A percentile compares a stretch with the other conserved stretches of the same genome.
Conservation (phyloP, 1,140 invertebrate species). For the Drosophila santomea region DNA sequence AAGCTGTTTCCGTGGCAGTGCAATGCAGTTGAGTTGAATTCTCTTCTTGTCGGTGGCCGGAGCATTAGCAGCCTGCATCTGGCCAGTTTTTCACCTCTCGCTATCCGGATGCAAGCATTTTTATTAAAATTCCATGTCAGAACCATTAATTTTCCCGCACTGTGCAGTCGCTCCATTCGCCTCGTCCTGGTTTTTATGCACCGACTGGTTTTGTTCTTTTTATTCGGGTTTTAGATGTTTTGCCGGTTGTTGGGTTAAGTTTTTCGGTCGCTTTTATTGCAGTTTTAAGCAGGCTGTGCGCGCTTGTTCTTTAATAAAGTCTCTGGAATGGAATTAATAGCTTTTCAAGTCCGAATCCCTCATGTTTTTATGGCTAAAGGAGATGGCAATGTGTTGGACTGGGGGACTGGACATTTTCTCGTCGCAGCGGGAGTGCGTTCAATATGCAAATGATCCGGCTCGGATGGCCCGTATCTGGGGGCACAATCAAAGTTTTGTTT, state of each 20-base stretch:
- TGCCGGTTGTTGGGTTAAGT: slow-evolving; percentile 27
- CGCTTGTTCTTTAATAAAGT: slow-evolving; percentile 35
- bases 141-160: slow-evolving; percentile 80
- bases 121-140: slow-evolving; percentile 80
- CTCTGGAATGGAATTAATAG: slow-evolving; percentile 35
- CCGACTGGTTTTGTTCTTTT: slow-evolving; percentile 27
- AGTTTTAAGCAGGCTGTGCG: slow-evolving; percentile 26
- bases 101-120: slow-evolving; percentile 77
- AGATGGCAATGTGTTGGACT: not conserved
- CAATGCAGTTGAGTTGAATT: slow-evolving; percentile 25
- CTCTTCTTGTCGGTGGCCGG: slow-evolving; percentile 10
- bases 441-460: slow-evolving; percentile 54
- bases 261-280: slow-evolving; percentile 32
- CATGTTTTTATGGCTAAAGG: slow-evolving; percentile 20
- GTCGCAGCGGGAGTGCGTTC: slow-evolving; percentile 10
- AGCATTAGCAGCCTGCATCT: slow-evolving; percentile 59
- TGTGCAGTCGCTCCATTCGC: slow-evolving; percentile 13
- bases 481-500: slow-evolving; percentile 75
- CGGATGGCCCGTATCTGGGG: slow-evolving; percentile 46
- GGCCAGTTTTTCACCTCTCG: slow-evolving; percentile 75
- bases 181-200: slow-evolving; percentile 43
- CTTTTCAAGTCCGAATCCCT: slow-evolving; percentile 45
- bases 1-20: slow-evolving; percentile 23
- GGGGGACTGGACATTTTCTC: not conserved
- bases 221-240: slow-evolving; percentile 16